Evolutionary conservation across 2,888 invertebrate species (phyloP).

Genomic region (Trilocha varians): DNA sequence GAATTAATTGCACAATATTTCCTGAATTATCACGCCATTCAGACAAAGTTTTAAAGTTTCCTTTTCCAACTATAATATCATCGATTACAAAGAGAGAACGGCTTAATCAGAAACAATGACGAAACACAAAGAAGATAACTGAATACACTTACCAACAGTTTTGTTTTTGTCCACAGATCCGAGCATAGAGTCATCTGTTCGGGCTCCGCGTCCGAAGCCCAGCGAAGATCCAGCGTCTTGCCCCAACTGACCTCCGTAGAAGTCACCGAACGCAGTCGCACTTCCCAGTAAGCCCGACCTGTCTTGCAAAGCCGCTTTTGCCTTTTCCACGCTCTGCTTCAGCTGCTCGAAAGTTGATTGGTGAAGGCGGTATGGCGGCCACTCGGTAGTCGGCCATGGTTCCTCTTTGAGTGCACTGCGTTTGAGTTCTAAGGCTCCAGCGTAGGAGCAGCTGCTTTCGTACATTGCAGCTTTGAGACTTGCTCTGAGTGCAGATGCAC

Average conservation of each 20-base stretch:
- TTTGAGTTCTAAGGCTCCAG: constrained; percentile 85
- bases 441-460: constrained; percentile 95
- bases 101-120: no score
- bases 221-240: constrained; percentile 48
- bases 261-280: constrained; percentile 81
- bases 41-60: no score
- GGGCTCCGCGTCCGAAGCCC: constrained; percentile 47
- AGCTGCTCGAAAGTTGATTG: constrained; percentile 92
- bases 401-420: constrained; percentile 75
- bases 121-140: no score
- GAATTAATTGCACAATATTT: no score
- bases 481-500: constrained; percentile 52
- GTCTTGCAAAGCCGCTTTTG: constrained; percentile 88
- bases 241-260: constrained; percentile 71
- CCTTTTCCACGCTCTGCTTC: constrained; percentile 92
- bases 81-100: no score
- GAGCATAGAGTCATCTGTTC: constrained; percentile 62
- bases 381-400: constrained; percentile 77
- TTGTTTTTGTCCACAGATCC: constrained; percentile 58
- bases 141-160: constrained; percentile 57
- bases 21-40: no score
- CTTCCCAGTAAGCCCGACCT: constrained; percentile 78
- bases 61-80: no score
- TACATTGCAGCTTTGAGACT: constrained; percentile 80
- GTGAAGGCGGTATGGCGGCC: constrained; percentile 86